phyloP scores from a whole-genome alignment of 2,113 vertebrate genomes.

The Anolis carolinensis region DNA sequence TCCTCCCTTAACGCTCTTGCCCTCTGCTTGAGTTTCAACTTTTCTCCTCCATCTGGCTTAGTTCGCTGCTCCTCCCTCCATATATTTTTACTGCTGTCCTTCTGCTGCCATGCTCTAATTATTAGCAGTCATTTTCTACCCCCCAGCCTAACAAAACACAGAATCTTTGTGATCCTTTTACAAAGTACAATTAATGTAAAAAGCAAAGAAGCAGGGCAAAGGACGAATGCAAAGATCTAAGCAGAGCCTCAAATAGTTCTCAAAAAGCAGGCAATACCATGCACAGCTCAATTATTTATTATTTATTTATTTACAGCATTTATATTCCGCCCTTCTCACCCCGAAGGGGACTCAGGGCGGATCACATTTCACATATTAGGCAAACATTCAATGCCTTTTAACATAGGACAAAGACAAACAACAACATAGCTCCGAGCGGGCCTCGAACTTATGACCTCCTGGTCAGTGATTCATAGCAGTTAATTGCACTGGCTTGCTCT shows the following conservation, averaged over 20 bases:
- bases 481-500: too few relatives aligned
- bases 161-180: constrained; percentile 10
- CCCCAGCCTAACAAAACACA: constrained; percentile 36
- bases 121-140: constrained; percentile 42
- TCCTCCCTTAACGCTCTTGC: constrained; percentile 43
- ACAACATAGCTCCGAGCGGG: too few relatives aligned
- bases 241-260: background rate
- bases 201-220: constrained; percentile 26
- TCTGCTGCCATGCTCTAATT: constrained; percentile 39
- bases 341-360: too few relatives aligned
- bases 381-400: too few relatives aligned
- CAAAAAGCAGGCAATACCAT: background rate
- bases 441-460: too few relatives aligned
- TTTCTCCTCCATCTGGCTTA: constrained; percentile 45
- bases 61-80: constrained; percentile 28
- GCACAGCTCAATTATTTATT: too few relatives aligned
- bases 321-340: too few relatives aligned
- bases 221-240: background rate
- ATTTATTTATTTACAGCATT: too few relatives aligned
- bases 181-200: constrained; percentile 5
- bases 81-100: constrained; percentile 24
- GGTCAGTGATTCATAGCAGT: too few relatives aligned
- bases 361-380: too few relatives aligned
- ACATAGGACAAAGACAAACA: too few relatives aligned
- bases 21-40: constrained; percentile 6